Evolutionary conservation across 2,888 invertebrate species (phyloP).

Genomic region (Synergus itoensis): DNA sequence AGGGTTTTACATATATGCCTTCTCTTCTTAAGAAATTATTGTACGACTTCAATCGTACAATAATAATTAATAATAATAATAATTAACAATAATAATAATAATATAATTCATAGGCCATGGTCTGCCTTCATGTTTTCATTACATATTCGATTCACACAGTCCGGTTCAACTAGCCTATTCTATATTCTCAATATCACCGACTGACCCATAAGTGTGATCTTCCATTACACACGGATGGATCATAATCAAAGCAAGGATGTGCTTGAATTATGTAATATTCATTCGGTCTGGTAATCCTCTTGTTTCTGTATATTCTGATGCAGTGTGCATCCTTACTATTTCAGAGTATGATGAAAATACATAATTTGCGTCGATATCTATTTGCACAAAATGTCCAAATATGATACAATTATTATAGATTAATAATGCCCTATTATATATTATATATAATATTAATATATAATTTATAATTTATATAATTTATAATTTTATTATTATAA

Average conservation of each 20-base stretch:
- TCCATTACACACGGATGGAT: neutral
- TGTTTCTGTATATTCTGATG: conserved; percentile 4
- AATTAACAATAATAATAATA: too few relatives aligned
- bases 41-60: too few relatives aligned
- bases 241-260: conserved; percentile 18
- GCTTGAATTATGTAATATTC: conserved; percentile 12
- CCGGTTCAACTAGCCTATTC: neutral
- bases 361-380: neutral
- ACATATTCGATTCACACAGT: neutral
- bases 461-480: too few relatives aligned
- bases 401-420: neutral
- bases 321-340: neutral
- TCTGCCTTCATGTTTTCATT: neutral
- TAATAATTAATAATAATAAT: too few relatives aligned
- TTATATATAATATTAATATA: too few relatives aligned
- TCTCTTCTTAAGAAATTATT: too few relatives aligned
- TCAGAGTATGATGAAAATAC: neutral
- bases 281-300: neutral
- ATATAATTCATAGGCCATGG: too few relatives aligned
- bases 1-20: too few relatives aligned
- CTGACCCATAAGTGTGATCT: neutral
- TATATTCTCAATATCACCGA: neutral
- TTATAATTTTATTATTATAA: too few relatives aligned
- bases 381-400: neutral
- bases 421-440: too few relatives aligned